Evolutionary conservation across 2,797 vertebrate genomes (phyloP).

Genomic region (Todus mexicanus): DNA sequence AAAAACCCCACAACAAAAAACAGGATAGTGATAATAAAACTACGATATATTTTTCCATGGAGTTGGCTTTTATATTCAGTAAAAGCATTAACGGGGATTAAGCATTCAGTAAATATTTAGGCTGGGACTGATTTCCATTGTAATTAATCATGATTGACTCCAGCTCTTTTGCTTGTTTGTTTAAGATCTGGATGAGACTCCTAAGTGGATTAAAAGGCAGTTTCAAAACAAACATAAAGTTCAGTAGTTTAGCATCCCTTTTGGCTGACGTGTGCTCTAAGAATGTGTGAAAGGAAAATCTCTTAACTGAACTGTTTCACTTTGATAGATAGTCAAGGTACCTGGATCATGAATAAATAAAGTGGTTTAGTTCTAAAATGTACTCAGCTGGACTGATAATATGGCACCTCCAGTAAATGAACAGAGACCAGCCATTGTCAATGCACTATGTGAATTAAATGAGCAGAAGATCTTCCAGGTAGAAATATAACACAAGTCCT

Average conservation of each 20-base stretch:
- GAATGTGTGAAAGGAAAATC: background rate
- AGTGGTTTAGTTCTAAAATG: background rate
- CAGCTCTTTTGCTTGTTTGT: conserved; percentile 37
- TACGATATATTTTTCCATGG: background rate
- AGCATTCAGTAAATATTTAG: conserved; percentile 34
- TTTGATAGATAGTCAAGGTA: background rate
- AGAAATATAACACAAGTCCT: background rate
- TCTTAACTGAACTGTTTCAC: background rate
- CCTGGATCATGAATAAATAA: background rate
- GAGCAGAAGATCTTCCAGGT: background rate
- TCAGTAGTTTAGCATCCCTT: background rate
- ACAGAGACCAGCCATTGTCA: background rate
- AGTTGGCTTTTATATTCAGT: background rate
- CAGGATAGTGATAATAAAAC: background rate
- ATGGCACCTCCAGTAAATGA: background rate
- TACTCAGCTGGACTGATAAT: background rate
- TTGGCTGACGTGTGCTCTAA: background rate
- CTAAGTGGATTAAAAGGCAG: conserved; percentile 14
- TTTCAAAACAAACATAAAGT: conserved; percentile 46
- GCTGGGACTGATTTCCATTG: conserved; percentile 34
- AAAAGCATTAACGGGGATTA: conserved; percentile 28
- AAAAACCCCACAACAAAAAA: no score
- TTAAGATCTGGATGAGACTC: conserved; percentile 14
- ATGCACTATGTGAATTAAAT: background rate
- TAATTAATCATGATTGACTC: conserved; percentile 42